Evolutionary conservation across 2,797 vertebrate genomes (phyloP).

Genomic region (Rhynchotus rufescens): DNA sequence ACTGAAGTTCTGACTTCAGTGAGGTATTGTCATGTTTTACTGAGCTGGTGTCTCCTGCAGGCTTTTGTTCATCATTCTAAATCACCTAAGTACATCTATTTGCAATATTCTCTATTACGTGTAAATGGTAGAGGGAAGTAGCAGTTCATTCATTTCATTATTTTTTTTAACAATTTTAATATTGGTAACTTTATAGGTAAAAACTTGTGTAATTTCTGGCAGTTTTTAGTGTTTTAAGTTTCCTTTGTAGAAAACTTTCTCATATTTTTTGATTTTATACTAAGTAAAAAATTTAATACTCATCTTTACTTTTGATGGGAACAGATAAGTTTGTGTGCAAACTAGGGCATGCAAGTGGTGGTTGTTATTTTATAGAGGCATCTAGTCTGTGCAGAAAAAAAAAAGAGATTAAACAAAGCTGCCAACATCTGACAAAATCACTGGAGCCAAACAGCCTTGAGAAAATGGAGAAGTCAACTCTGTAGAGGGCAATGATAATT

Average conservation of each 20-base stretch:
- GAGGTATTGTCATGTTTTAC: background rate
- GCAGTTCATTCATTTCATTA: background rate
- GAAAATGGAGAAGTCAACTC: background rate
- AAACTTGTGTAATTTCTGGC: background rate
- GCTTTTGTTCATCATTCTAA: background rate
- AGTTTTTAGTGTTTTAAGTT: background rate
- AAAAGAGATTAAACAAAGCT: background rate
- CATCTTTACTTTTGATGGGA: background rate
- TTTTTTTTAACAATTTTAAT: background rate
- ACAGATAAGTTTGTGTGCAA: background rate
- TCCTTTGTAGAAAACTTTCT: background rate
- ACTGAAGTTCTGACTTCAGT: background rate
- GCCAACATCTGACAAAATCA: background rate
- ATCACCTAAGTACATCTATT: background rate
- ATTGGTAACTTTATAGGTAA: background rate
- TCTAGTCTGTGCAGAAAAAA: background rate
- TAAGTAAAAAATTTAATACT: background rate
- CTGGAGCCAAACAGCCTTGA: background rate
- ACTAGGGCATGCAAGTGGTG: background rate
- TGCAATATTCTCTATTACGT: too few species aligned
- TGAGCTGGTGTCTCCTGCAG: too few species aligned
- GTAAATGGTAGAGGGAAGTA: background rate
- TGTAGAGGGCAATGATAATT: background rate
- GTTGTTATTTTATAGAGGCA: background rate
- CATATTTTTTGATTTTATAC: background rate